Percentiles rank a stretch among this genome's conserved stretches.
Conservation (phyloP, 2,888 invertebrate genomes). For the Diabrotica balteata region DNA sequence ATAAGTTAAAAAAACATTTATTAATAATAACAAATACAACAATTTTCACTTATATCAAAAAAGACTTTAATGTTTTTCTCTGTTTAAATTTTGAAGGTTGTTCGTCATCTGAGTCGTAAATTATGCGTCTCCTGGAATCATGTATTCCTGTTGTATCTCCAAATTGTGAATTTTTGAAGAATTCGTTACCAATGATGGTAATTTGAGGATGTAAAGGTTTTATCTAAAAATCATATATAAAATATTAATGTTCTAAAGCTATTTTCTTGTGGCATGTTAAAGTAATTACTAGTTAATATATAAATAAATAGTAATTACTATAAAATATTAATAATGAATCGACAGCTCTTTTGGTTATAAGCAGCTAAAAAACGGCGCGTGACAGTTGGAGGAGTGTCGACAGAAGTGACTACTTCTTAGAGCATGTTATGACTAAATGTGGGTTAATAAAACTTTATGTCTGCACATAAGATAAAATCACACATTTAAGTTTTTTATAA, state of each 20-base stretch:
- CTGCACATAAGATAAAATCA: too few relatives aligned
- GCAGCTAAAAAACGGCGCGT: neutral
- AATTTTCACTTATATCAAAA: slow-evolving; percentile 9
- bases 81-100: neutral
- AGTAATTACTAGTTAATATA: too few relatives aligned
- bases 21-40: too few relatives aligned
- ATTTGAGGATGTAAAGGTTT: slow-evolving; percentile 43
- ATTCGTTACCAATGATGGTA: slow-evolving; percentile 39
- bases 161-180: slow-evolving; percentile 21
- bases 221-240: slow-evolving; percentile 38
- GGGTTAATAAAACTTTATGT: too few relatives aligned
- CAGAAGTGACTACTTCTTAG: neutral
- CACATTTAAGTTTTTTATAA: too few relatives aligned
- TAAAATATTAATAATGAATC: neutral
- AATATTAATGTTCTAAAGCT: neutral
- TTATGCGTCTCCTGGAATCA: slow-evolving; percentile 24
- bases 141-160: slow-evolving; percentile 32
- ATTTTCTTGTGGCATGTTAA: too few relatives aligned
- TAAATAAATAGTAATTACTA: too few relatives aligned
- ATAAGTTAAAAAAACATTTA: too few relatives aligned
- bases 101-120: slow-evolving; percentile 32
- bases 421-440: too few relatives aligned
- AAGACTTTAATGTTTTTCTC: slow-evolving; percentile 24
- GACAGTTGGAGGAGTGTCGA: neutral
- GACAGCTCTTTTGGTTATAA: neutral